A percentile compares a stretch with the other conserved stretches of the same genome.
Evolutionary conservation across 64 coral and sea anemone genomes (phyloP).

Genomic region (Montipora foliosa): DNA sequence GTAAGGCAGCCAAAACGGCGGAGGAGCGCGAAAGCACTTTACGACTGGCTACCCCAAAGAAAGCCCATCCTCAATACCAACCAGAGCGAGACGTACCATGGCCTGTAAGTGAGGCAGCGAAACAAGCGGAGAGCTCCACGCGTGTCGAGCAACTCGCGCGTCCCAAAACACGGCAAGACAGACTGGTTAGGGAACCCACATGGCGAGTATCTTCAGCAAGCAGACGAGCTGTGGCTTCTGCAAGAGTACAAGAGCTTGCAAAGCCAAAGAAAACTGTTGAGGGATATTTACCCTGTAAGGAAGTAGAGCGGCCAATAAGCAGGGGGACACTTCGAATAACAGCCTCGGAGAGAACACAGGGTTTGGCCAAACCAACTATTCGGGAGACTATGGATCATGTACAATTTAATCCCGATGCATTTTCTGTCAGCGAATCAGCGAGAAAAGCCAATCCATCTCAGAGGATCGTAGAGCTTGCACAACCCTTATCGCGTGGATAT

Average conservation of each 20-base stretch:
- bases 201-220: constrained; percentile 82
- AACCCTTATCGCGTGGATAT: constrained; percentile 60
- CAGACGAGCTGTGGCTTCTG: constrained; percentile 69
- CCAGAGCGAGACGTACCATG: constrained; percentile 63
- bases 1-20: constrained; percentile 81
- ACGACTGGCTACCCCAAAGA: constrained; percentile 77
- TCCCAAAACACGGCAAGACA: constrained; percentile 86
- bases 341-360: constrained; percentile 84
- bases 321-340: constrained; percentile 75
- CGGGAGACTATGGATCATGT: constrained; percentile 91
- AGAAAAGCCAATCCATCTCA: constrained; percentile 62
- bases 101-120: constrained; percentile 71
- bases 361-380: constrained; percentile 71
- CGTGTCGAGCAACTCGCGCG: constrained; percentile 83
- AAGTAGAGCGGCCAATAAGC: constrained; percentile 70
- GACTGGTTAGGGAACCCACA: constrained; percentile 73
- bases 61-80: constrained; percentile 63
- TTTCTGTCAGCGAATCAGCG: constrained; percentile 75
- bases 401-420: constrained; percentile 95
- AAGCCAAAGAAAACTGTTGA: constrained; percentile 83
- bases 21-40: constrained; percentile 84
- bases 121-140: constrained; percentile 46
- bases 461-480: constrained; percentile 77
- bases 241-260: constrained; percentile 76
- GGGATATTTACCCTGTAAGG: constrained; percentile 76